Evolutionary conservation across 2,113 vertebrate genomes (phyloP).

Genomic region (Hydrochoerus hydrochaeris): DNA sequence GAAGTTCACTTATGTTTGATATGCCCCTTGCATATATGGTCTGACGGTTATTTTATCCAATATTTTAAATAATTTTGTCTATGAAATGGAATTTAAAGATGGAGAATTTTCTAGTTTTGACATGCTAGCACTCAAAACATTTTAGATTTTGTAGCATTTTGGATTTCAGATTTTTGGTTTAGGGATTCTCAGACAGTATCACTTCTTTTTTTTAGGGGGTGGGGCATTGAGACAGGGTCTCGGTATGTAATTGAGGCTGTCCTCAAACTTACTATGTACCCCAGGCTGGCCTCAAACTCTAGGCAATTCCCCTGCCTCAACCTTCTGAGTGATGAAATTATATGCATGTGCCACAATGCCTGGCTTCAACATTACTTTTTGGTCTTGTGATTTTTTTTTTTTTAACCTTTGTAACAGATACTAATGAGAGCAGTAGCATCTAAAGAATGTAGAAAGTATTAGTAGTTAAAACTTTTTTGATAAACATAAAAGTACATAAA

Average conservation of each 20-base stretch:
- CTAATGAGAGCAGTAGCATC: background rate
- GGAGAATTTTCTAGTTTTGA: background rate
- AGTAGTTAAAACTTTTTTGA: background rate
- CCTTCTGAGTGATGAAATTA: background rate
- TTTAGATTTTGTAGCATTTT: background rate
- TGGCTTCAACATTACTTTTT: background rate
- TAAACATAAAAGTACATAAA: background rate
- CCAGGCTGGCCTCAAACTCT: background rate
- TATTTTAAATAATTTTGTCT: background rate
- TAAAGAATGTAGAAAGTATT: background rate
- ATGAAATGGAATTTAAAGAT: background rate
- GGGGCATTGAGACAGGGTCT: background rate
- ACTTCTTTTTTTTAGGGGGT: background rate
- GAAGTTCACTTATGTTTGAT: background rate
- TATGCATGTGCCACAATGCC: background rate
- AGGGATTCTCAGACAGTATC: background rate
- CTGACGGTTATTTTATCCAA: background rate
- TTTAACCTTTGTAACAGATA: constrained; percentile 19
- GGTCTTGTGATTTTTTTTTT: background rate
- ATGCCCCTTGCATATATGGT: background rate
- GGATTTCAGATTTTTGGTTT: background rate
- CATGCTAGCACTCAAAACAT: background rate
- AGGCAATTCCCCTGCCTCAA: background rate
- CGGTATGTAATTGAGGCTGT: background rate
- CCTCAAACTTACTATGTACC: background rate